Evolutionary conservation across 2,888 invertebrate genomes (phyloP), one percentile per base, ranked within the genome.

Genomic region (Xestia rhomboidea): DNA sequence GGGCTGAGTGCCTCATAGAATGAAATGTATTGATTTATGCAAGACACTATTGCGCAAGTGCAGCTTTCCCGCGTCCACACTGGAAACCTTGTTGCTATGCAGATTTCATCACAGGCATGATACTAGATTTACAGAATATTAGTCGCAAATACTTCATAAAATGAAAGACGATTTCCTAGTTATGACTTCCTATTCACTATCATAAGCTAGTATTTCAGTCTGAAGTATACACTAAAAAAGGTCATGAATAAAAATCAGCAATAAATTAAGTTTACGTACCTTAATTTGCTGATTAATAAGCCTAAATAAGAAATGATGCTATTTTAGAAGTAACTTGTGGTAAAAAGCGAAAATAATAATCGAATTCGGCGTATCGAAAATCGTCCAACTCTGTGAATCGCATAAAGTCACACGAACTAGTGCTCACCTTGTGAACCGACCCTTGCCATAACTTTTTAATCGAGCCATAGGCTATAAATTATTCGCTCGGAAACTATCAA

Each of bases 41-140:
- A 57, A 24, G 73, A 0, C 8, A 38, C 62, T 34, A 82, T 49
- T 77, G 83, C 83, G 83, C 83, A 85, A 82, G 86, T 83, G 86
- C 83, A 85, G 67, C 63, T 70, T 76, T 44, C 64, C 2, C 24
- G n/a, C 38, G 73, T 54, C 27, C 69, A 77, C 54, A 34, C 1
- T 69, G 63, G 21, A 30, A 5, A 34, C 10, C 13, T 57, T 74
- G 70, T 77, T 66, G 44, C 38, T 46, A 54, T 41, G 60, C 63
- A 67, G 27, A 60, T 38, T 74, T 67, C 7, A n/a, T 34, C 24
- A 0, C 15, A 34, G 10, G 54, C 7, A 41, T 46, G 13, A 21
- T n/a, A 54, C 15, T 15, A 38, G 11, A 1, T 18, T 38, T 15
- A 27, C 0, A 27, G 1, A n/a, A 38, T 34, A 27, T 21, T 4